These are phyloP conservation scores for Cheilosia pagana DNA, from an alignment of 2,888 invertebrate genomes.

Conservation along the genomic window DNA sequence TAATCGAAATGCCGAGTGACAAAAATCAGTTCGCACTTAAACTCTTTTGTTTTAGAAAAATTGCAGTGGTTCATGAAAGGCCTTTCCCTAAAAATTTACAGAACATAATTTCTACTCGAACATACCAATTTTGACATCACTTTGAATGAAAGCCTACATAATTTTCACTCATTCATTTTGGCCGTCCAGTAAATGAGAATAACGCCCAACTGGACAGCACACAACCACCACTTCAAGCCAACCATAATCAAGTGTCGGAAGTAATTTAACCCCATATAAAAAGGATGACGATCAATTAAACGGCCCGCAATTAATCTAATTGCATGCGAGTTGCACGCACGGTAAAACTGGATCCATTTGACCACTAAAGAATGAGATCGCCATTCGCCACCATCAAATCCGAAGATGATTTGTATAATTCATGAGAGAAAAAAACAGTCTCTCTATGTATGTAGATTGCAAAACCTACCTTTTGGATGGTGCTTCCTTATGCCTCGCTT, in stretches of 20 bases:
- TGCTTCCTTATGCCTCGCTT: slow-evolving; percentile 31
- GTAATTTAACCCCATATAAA: slow-evolving; percentile 54
- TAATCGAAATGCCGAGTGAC: not conserved
- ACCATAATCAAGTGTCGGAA: slow-evolving; percentile 59
- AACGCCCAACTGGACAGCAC: not conserved
- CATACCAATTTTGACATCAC: too few relatives aligned
- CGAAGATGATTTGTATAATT: slow-evolving; percentile 64
- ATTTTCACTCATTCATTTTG: too few relatives aligned
- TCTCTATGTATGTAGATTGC: slow-evolving; percentile 52
- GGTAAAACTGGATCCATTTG: slow-evolving; percentile 55
- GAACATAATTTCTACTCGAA: too few relatives aligned
- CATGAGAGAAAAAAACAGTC: slow-evolving; percentile 37
- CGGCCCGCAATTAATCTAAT: slow-evolving; percentile 69
- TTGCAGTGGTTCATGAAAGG: too few relatives aligned
- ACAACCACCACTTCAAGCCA: not conserved
- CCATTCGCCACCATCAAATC: slow-evolving; percentile 41
- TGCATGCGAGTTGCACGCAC: slow-evolving; percentile 49
- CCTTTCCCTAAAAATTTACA: too few relatives aligned
- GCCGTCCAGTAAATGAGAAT: too few relatives aligned
- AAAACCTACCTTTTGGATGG: slow-evolving; percentile 60
- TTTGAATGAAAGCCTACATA: too few relatives aligned
- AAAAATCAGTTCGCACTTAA: not conserved
- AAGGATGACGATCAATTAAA: slow-evolving; percentile 68
- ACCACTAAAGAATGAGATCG: slow-evolving; percentile 50
- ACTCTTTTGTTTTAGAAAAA: not conserved